Evolutionary conservation across 2,888 invertebrate genomes (phyloP), one percentile per base, ranked within the genome.

Genomic region (Schrankia costaestrigalis): DNA sequence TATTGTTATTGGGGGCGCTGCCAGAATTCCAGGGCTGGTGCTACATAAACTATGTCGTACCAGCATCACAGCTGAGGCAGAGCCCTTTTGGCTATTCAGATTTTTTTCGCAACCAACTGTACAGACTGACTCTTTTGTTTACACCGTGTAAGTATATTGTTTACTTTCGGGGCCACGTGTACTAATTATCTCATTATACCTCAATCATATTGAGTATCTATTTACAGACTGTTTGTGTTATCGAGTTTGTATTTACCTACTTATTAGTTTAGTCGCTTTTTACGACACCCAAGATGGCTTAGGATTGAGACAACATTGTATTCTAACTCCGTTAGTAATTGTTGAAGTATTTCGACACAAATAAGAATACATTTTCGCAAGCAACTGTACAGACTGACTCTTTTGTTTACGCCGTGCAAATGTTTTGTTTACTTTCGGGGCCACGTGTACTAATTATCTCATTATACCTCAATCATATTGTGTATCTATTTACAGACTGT

Each of bases 391-490:
- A 21, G 23, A 21, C 22, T 35, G 31, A 40, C 34, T 12, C 27
- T 21, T 35, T 45, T 65, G 67, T 67, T 64, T 64, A 65, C 57
- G 31, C 28, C n/a, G n/a, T 15, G 12, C 14, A 21, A 33, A 33
- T 31, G 41, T 32, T 35, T 29, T 73, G 77, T 75, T 71, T 76
- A 73, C 67, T 44, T 34, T 31, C 8, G 31, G 47, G 59, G 71
- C 75, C 74, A 77, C 75, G 77, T 77, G 77, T 63, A 61, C 59
- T 75, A 74, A 77, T 77, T 71, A 76, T 51, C 53, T 56, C 51
- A 58, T 67, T 68, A 68, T 81, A 80, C 75, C 78, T 79, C 79
- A 79, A 79, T 81, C 71, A 75, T 78, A 78, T 71, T 69, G 71
- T 66, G 54, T 34, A 41, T 67, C 64, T 79, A 79, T 80, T 80